These are phyloP conservation scores for Peromyscus leucopus DNA, from an alignment of 2,113 vertebrate genomes.

Conservation along the genomic window DNA sequence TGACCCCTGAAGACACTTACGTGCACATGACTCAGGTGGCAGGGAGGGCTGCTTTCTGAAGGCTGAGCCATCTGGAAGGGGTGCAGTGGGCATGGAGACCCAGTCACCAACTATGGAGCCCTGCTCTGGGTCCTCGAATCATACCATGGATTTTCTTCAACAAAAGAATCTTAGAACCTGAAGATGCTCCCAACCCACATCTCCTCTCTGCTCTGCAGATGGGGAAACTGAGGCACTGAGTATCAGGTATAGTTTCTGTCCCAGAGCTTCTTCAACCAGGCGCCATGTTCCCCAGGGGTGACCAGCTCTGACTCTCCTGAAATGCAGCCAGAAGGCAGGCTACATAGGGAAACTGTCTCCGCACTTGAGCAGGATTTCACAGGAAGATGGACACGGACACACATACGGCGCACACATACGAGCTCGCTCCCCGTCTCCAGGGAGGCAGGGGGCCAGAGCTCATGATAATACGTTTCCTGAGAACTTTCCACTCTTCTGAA, in stretches of 20 bases:
- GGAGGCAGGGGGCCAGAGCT: slow-evolving; percentile 59
- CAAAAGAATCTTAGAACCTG: background rate
- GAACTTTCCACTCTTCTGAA: slow-evolving; percentile 78
- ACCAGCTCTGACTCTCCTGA: background rate
- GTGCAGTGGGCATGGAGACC: fast-evolving
- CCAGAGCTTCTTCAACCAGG: background rate
- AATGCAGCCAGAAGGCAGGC: background rate
- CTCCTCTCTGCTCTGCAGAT: background rate
- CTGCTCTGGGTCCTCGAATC: fast-evolving
- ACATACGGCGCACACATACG: background rate
- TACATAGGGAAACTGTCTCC: background rate
- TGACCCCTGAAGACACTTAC: too few species aligned
- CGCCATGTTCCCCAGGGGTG: too few species aligned
- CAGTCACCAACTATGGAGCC: background rate
- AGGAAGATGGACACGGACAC: background rate
- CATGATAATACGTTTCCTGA: slow-evolving; percentile 84
- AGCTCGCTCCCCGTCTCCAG: background rate
- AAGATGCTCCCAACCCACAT: background rate
- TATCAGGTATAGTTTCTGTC: background rate
- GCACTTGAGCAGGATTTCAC: background rate
- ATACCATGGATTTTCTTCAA: background rate
- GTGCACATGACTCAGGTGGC: background rate
- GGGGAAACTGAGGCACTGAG: background rate
- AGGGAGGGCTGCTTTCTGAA: background rate
- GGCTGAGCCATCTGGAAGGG: fast-evolving